Evolutionary conservation across 2,888 invertebrate genomes (phyloP).

Genomic region (Junonia oenone): DNA sequence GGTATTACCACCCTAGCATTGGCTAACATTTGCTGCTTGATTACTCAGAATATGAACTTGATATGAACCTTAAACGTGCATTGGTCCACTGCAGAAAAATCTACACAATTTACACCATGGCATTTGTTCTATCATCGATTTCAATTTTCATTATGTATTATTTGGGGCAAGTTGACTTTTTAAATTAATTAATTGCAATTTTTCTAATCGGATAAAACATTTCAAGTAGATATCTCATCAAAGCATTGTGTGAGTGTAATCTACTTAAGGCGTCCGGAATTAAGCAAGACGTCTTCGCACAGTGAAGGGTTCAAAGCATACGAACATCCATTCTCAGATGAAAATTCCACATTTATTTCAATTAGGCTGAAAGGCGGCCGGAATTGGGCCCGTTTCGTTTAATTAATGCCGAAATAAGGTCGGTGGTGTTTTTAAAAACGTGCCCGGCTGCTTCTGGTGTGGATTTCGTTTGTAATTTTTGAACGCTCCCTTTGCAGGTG

Average conservation of each 20-base stretch:
- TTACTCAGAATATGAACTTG: too few relatives aligned
- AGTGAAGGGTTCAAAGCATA: constrained; percentile 2
- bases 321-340: constrained; percentile 6
- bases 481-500: background rate
- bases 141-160: too few relatives aligned
- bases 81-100: too few relatives aligned
- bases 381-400: constrained; percentile 5
- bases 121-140: too few relatives aligned
- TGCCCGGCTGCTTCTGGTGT: constrained; percentile 1
- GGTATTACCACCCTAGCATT: too few relatives aligned
- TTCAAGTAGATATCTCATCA: background rate
- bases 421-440: constrained; percentile 6
- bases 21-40: too few relatives aligned
- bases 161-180: too few relatives aligned
- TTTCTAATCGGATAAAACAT: background rate
- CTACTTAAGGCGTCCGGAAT: constrained; percentile 6
- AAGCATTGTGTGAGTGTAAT: constrained; percentile 5
- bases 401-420: constrained; percentile 13
- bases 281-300: constrained; percentile 1
- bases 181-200: background rate
- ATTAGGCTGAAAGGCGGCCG: constrained; percentile 8
- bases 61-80: too few relatives aligned
- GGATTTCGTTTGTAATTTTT: background rate
- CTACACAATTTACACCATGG: too few relatives aligned
- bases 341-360: constrained; percentile 16